Evolutionary conservation across 2,113 vertebrate species (phyloP).

Genomic region (Vulpes ferrilata): DNA sequence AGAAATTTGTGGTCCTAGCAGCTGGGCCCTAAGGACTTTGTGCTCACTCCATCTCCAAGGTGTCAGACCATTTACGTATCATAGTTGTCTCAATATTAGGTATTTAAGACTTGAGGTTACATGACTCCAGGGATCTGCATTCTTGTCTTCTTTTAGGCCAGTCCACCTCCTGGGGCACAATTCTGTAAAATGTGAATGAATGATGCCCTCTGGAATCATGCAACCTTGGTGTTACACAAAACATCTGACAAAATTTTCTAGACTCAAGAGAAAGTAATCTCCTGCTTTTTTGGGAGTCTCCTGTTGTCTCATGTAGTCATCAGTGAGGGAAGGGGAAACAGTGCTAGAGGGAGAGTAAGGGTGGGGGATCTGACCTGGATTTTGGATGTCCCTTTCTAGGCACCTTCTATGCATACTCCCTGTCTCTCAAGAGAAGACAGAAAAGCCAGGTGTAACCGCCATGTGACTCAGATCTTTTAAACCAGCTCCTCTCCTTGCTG

Average conservation of each 20-base stretch:
- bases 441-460: neutral
- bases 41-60: neutral
- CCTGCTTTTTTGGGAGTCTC: neutral
- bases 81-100: neutral
- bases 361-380: neutral
- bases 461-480: neutral
- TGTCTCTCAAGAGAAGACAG: neutral
- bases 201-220: neutral
- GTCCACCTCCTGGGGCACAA: neutral
- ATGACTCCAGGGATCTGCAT: neutral
- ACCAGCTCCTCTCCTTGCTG: neutral
- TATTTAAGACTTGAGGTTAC: neutral
- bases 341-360: neutral
- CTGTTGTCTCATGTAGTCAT: neutral
- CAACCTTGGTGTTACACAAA: neutral
- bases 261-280: neutral
- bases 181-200: neutral
- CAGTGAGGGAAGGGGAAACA: neutral
- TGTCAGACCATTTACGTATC: neutral
- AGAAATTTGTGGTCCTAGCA: neutral
- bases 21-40: neutral
- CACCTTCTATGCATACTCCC: neutral
- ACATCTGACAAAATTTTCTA: neutral
- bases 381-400: neutral
- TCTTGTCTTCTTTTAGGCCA: neutral